These are phyloP conservation scores for Drosophila arizonae DNA, from an alignment of 1,140 invertebrate genomes.

Conservation along the genomic window DNA sequence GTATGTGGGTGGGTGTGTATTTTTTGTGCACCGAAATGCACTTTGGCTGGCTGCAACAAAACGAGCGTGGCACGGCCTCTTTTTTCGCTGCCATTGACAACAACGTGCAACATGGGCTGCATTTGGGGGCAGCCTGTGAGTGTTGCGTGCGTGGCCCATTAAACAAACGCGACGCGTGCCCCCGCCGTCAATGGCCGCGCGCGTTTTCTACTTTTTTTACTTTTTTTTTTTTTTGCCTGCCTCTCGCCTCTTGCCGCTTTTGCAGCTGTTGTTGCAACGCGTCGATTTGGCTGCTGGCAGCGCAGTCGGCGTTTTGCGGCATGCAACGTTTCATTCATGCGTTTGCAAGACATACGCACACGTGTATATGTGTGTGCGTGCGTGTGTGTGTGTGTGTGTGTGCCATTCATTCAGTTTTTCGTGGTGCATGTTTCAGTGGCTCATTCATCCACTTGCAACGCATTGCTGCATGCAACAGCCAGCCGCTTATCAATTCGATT, in stretches of 20 bases:
- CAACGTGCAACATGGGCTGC: slow-evolving; percentile 24
- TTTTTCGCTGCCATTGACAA: slow-evolving; percentile 46
- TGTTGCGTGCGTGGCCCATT: slow-evolving; percentile 70
- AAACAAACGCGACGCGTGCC: slow-evolving; percentile 66
- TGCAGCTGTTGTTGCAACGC: slow-evolving; percentile 48
- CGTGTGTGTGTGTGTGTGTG: slow-evolving; percentile 59
- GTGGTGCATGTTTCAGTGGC: slow-evolving; percentile 50
- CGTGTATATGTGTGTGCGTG: slow-evolving; percentile 27
- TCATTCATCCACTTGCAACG: slow-evolving; percentile 59
- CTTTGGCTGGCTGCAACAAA: slow-evolving; percentile 56
- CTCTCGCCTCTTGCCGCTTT: slow-evolving; percentile 2
- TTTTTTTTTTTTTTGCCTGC: slow-evolving; percentile 15
- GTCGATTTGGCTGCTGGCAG: slow-evolving; percentile 28
- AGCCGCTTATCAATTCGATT: slow-evolving; percentile 36
- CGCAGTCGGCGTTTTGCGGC: slow-evolving; percentile 22
- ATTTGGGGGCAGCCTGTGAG: slow-evolving; percentile 40
- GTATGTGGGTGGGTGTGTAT: slow-evolving; percentile 2
- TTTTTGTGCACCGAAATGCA: slow-evolving; percentile 38
- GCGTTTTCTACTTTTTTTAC: slow-evolving; percentile 19
- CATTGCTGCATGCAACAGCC: slow-evolving; percentile 24
- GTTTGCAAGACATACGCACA: slow-evolving; percentile 22
- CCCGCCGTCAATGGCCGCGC: slow-evolving; percentile 41
- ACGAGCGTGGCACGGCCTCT: slow-evolving; percentile 15
- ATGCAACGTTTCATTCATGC: slow-evolving; percentile 75
- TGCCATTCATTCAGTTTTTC: slow-evolving; percentile 65